Base-by-base conservation (phyloP, 2,797 vertebrate species). In the Oreochromis grahami region DNA sequence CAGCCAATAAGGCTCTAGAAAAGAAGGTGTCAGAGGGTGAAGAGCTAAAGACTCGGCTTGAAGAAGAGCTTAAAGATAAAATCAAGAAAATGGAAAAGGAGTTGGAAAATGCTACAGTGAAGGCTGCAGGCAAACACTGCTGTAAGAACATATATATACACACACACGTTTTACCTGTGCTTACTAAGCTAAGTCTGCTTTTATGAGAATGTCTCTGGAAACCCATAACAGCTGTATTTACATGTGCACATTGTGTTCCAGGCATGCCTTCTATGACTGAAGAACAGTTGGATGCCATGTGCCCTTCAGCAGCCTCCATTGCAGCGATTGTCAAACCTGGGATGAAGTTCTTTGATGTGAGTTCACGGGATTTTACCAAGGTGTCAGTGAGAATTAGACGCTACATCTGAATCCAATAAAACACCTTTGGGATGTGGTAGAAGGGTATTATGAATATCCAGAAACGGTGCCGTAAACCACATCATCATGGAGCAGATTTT, bases 341-440 rank as follows among this genome's bases (percentile, higher is more conserved):
- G 83, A 99, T 99, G 98, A 99, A 99, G 88, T 95, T 99, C 90
- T 99, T 98, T 65, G 98, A 99, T 95, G 98, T 99, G 89, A 93
- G 94, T 89, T 76, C 13, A 43, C 17, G 13, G 17, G 2, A 17
- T n/a, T 52, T 56, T 41, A 56, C n/a, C 65, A 19, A 48, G 51
- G 6, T 80, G 45, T 34, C 32, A n/a, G 34, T 63, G 60, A 63
- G 34, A 63, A 21, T 63, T 63, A 38, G 60, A 63, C 34, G 13
- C 32, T 63, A 63, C 11, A 12, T 63, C 60, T 36, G 6, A 36
- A 63, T 7, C 32, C 58, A 36, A 19, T 36, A 36, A 36, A 63
- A n/a, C 32, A 36, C 15, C 29, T 34, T 65, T 21, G n/a, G 36
- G 36, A 15, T 68, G 63, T 9, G 7, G 36, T 14, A 24, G n/a